These are phyloP conservation scores for Sussaba pulchella DNA, from an alignment of 2,888 invertebrate species.

Conservation along the genomic window DNA sequence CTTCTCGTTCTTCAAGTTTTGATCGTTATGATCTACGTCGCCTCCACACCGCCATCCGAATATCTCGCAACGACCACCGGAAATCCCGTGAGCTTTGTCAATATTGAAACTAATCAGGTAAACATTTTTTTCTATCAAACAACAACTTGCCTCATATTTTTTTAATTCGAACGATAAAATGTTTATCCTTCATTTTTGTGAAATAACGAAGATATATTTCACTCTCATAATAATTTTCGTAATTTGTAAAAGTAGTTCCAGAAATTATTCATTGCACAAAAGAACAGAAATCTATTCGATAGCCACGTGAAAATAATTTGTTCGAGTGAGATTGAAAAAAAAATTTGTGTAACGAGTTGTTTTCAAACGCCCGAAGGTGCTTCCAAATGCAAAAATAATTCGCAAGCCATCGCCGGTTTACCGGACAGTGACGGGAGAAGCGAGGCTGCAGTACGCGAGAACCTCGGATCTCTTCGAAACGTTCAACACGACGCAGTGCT, in stretches of 20 bases:
- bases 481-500: constrained; percentile 80
- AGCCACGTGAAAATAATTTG: too few relatives aligned
- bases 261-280: too few relatives aligned
- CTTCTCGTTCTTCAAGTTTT: constrained; percentile 81
- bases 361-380: constrained; percentile 64
- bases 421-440: constrained; percentile 76
- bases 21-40: constrained; percentile 82
- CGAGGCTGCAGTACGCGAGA: constrained; percentile 76
- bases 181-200: too few relatives aligned
- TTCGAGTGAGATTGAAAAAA: too few relatives aligned
- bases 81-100: constrained; percentile 80
- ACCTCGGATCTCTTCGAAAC: constrained; percentile 77
- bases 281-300: too few relatives aligned
- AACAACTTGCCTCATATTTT: too few relatives aligned
- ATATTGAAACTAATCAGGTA: constrained; percentile 75
- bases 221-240: too few relatives aligned
- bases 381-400: constrained; percentile 62
- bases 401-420: constrained; percentile 71
- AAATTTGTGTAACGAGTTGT: too few relatives aligned
- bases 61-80: constrained; percentile 72
- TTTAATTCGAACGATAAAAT: too few relatives aligned
- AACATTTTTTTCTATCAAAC: background rate
- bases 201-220: too few relatives aligned
- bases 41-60: constrained; percentile 80
- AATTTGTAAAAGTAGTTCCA: too few relatives aligned